Evolutionary conservation across 2,797 vertebrate genomes (phyloP).

Genomic region (Microtus californicus): DNA sequence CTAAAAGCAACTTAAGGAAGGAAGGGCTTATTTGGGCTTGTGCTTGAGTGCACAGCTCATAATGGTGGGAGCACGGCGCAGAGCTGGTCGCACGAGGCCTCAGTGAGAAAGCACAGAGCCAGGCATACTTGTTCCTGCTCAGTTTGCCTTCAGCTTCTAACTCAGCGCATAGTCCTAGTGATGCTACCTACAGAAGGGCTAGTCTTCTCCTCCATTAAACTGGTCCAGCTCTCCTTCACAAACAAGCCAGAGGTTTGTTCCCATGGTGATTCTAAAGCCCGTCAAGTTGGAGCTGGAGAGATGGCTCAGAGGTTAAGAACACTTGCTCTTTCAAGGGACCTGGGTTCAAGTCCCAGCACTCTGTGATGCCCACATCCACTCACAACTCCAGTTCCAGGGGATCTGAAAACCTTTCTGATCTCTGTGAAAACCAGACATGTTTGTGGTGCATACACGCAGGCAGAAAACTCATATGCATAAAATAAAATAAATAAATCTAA

Average conservation of each 20-base stretch:
- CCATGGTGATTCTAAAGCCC: not conserved
- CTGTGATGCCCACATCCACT: no score
- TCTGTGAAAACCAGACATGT: no score
- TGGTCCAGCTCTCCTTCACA: not conserved
- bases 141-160: not conserved
- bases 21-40: not conserved
- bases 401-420: no score
- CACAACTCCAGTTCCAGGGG: no score
- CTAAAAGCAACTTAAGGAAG: not conserved
- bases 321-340: not conserved
- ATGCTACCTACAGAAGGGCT: not conserved
- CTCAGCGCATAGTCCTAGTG: not conserved
- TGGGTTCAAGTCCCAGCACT: not conserved
- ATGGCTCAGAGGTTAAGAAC: not conserved
- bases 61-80: not conserved
- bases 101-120: not conserved
- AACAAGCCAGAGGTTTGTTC: not conserved
- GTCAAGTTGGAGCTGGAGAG: not conserved
- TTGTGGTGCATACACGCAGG: no score
- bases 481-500: no score
- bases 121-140: rapidly evolving
- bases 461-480: no score
- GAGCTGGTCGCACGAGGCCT: not conserved
- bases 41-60: not conserved
- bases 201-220: not conserved